Percentiles rank a stretch among this genome's conserved stretches.
These are phyloP conservation scores for Zapus hudsonius DNA, from an alignment of 2,113 vertebrate genomes.

Conservation along the genomic window DNA sequence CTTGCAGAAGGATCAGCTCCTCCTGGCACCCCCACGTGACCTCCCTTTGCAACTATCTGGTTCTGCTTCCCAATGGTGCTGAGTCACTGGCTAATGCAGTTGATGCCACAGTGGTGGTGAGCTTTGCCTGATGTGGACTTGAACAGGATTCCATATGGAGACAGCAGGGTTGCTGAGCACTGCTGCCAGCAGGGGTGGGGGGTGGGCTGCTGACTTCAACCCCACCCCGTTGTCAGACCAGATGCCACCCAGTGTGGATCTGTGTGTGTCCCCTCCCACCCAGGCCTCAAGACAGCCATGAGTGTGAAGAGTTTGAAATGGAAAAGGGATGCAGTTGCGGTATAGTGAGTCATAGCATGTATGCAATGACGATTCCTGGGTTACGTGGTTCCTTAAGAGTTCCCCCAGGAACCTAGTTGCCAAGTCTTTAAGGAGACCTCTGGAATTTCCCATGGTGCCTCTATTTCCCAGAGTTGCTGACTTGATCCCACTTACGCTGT, in stretches of 20 bases:
- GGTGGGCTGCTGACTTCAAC: background rate
- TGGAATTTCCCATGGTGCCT: background rate
- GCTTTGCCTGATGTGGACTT: background rate
- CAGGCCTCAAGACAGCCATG: background rate
- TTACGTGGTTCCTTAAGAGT: background rate
- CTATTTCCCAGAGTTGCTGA: background rate
- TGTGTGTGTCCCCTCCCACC: background rate
- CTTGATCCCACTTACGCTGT: background rate
- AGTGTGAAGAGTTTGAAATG: background rate
- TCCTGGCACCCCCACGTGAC: background rate
- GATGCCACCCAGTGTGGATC: accelerated
- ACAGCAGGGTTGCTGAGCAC: background rate
- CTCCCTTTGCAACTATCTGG: background rate
- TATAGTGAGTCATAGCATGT: background rate
- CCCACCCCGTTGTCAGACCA: background rate
- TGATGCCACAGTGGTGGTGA: background rate
- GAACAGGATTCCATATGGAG: background rate
- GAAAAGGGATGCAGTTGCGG: background rate
- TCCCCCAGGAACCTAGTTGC: background rate
- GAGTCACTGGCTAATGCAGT: background rate
- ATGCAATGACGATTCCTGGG: background rate
- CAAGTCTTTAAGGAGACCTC: background rate
- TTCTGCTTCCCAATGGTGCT: background rate
- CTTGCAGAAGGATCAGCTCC: background rate
- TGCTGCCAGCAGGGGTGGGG: background rate